Evolutionary conservation across 2,113 vertebrate species (phyloP).

Genomic region (Electrona antarctica): DNA sequence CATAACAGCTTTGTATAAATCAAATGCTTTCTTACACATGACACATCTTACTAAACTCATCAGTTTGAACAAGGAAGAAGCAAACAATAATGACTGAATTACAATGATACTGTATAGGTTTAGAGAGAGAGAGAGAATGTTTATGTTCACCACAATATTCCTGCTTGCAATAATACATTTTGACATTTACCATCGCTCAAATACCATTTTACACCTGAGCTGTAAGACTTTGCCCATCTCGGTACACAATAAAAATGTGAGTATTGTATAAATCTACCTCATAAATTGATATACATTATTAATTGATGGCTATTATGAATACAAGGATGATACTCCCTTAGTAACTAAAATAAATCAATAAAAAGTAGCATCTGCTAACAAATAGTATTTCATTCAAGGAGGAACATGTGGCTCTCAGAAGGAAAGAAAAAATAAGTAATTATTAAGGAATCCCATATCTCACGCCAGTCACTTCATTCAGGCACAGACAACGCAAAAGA

Average conservation of each 20-base stretch:
- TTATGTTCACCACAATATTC: conserved; percentile 38
- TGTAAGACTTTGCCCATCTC: conserved; percentile 33
- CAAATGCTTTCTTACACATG: conserved; percentile 69
- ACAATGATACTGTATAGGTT: conserved; percentile 49
- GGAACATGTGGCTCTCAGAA: conserved; percentile 13
- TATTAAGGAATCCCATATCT: conserved; percentile 28
- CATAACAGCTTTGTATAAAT: conserved; percentile 77
- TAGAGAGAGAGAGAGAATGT: conserved; percentile 4
- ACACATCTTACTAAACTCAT: conserved; percentile 68
- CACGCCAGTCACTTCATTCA: conserved; percentile 55
- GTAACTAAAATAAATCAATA: conserved; percentile 47
- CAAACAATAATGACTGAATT: conserved; percentile 56
- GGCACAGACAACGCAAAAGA: conserved; percentile 65
- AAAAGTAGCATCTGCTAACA: conserved; percentile 28
- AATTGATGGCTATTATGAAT: conserved; percentile 54
- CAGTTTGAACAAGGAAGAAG: conserved; percentile 38
- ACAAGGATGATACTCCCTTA: conserved; percentile 56
- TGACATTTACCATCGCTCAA: conserved; percentile 31
- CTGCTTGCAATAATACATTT: conserved; percentile 26
- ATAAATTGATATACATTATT: conserved; percentile 67
- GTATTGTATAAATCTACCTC: conserved; percentile 69
- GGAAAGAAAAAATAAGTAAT: conserved; percentile 9
- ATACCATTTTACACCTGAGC: conserved; percentile 32
- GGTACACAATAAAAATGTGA: conserved; percentile 44
- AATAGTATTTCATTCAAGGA: conserved; percentile 1